Evolutionary conservation across 1,140 invertebrate species (phyloP), one percentile per base, ranked within the genome.

Genomic region (Sitodiplosis mosellana): DNA sequence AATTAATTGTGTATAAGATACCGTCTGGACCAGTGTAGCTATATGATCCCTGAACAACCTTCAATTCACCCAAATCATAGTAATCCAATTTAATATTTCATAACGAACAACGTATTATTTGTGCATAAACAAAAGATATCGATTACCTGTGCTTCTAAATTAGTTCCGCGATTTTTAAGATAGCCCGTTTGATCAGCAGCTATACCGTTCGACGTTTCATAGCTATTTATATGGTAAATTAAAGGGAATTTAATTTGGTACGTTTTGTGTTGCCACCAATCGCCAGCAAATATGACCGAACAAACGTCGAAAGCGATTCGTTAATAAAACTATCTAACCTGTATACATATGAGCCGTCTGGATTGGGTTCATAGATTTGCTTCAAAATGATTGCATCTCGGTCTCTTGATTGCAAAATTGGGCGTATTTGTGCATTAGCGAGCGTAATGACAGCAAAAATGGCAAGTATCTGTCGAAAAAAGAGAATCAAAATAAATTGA

Each of bases 21-120:
- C 79, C 80, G 44, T 80, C 77, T 2, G 77, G 71, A 33, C 77
- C 77, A 36, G 73, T 74, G 56, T 78, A 80, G 2, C 70, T 72
- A 54, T 74, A 78, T 0, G 71, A 73, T 21, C 77, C 77, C 56
- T 67, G 64, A 56, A 70, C 68, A 46, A 73, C 72, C 68, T 73
- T 57, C 11, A 12, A 20, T 10, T 14, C 2, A 6, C 41, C 15
- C 10, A 12, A n/a, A 18, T 3, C 19, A 10, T 48, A 11, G 20
- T 37, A 5, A 40, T 38, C 10, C 33, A 34, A 34, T n/a, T 33
- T n/a, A 11, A 8, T 17, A 19, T 14, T 4, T 41, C 33, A 45
- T 11, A 34, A 49, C 40, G 7, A 45, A 17, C 22, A 50, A 51
- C 5, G 33, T 21, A n/a, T 46, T 44, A 36, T 40, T 43, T 45